These are phyloP conservation scores for Pachypsylla venusta DNA, from an alignment of 1,140 invertebrate genomes.

Conservation along the genomic window DNA sequence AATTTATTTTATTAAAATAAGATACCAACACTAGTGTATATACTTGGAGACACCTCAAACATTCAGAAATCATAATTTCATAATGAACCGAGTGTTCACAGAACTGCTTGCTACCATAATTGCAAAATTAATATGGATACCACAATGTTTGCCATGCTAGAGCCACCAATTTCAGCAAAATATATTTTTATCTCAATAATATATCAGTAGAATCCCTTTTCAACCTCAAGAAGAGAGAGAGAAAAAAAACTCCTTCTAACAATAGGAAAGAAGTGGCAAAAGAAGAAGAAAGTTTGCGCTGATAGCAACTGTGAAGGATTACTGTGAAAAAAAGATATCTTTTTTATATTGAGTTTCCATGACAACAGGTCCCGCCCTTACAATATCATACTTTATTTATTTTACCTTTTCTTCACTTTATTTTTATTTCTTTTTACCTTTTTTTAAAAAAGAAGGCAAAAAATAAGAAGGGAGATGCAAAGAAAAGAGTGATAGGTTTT, in stretches of 20 bases:
- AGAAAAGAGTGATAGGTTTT: neutral
- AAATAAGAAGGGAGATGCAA: no score
- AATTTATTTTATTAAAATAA: no score
- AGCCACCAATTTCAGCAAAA: no score
- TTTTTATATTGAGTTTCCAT: neutral
- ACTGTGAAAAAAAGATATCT: conserved; percentile 9
- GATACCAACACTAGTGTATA: no score
- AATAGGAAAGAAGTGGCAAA: neutral
- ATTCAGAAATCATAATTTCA: no score
- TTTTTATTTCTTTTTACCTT: conserved; percentile 4
- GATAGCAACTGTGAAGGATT: conserved; percentile 9
- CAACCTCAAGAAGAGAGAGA: neutral
- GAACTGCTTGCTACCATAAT: no score
- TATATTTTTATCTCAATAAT: conserved; percentile 8
- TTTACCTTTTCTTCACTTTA: conserved; percentile 10
- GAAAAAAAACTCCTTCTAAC: neutral
- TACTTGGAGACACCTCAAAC: no score
- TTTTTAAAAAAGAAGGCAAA: no score
- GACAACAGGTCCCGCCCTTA: conserved; percentile 4
- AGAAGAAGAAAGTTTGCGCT: conserved; percentile 7
- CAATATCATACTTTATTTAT: conserved; percentile 5
- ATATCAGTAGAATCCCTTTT: neutral
- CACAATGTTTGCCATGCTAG: no score
- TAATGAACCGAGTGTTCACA: no score
- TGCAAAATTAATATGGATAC: no score